Conservation (phyloP, 2,797 vertebrate genomes). For the Hypotaenidia philippensis region DNA sequence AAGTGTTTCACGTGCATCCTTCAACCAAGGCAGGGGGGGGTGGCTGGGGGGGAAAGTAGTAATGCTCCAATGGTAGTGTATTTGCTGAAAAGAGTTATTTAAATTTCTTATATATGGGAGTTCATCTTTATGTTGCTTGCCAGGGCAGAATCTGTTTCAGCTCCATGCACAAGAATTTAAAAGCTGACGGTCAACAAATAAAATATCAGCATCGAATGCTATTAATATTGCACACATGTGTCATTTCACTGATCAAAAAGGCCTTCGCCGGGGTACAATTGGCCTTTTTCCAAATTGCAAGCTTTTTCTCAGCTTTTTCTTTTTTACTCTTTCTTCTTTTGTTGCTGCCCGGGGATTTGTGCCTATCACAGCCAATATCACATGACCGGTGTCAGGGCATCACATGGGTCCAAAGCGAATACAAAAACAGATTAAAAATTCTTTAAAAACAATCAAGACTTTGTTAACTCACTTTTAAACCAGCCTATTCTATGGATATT, state of each 20-base stretch:
- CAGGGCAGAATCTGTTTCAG: slow-evolving; percentile 59
- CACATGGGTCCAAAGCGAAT: slow-evolving; percentile 83
- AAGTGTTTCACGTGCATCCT: slow-evolving; percentile 34
- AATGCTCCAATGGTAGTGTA: slow-evolving; percentile 12
- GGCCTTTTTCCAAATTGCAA: slow-evolving; percentile 82
- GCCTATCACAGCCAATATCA: slow-evolving; percentile 83
- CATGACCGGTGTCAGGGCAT: slow-evolving; percentile 84
- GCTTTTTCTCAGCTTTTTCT: slow-evolving; percentile 84
- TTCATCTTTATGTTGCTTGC: slow-evolving; percentile 68
- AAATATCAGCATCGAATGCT: slow-evolving; percentile 86
- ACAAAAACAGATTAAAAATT: slow-evolving; percentile 82
- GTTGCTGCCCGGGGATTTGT: slow-evolving; percentile 86
- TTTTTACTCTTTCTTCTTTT: slow-evolving; percentile 85
- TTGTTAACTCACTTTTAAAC: slow-evolving; percentile 69
- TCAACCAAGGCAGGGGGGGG: slow-evolving; percentile 3
- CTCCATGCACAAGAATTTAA: slow-evolving; percentile 70
- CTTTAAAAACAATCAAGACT: slow-evolving; percentile 78
- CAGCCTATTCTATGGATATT: background rate
- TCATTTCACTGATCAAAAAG: slow-evolving; percentile 88
- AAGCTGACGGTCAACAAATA: slow-evolving; percentile 76
- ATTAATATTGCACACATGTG: slow-evolving; percentile 92
- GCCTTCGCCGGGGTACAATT: slow-evolving; percentile 78
- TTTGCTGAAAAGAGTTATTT: slow-evolving; percentile 63
- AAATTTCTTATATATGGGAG: slow-evolving; percentile 42
- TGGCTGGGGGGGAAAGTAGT: background rate